A percentile compares a stretch with the other conserved stretches of the same genome.
Evolutionary conservation across 1,140 invertebrate genomes (phyloP).

Genomic region (Bombus confusus): DNA sequence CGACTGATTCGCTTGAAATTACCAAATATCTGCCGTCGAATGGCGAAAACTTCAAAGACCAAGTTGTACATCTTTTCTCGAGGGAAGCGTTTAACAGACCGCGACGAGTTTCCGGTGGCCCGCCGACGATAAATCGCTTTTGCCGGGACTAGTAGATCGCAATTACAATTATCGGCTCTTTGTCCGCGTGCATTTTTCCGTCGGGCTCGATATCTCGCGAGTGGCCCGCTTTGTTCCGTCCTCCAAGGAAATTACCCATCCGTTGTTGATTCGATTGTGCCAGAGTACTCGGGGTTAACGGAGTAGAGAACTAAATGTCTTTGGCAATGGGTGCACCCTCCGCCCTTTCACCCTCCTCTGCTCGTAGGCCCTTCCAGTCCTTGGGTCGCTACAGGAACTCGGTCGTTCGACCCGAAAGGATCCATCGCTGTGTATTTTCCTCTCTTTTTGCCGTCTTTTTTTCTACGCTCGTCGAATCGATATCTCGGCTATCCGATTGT

Average conservation of each 20-base stretch:
- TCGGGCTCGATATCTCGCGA: constrained; percentile 30
- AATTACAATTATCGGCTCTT: constrained; percentile 45
- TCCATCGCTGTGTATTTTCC: not conserved
- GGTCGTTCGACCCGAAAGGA: not conserved
- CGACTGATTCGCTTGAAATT: too few relatives aligned
- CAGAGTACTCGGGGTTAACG: constrained; percentile 59
- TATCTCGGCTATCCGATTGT: not conserved
- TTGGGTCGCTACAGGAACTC: not conserved
- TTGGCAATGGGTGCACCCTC: constrained; percentile 48
- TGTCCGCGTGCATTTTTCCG: constrained; percentile 41
- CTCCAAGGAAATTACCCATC: constrained; percentile 64
- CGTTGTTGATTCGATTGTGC: constrained; percentile 70
- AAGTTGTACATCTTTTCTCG: constrained; percentile 22
- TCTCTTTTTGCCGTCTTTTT: not conserved
- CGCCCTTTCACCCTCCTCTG: not conserved
- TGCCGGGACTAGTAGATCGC: constrained; percentile 12
- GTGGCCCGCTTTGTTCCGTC: constrained; percentile 43
- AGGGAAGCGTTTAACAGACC: constrained; percentile 2
- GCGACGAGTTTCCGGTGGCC: not conserved
- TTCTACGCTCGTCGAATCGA: not conserved
- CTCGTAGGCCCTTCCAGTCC: not conserved
- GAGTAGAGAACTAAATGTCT: constrained; percentile 67
- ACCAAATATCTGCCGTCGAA: not conserved
- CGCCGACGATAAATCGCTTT: constrained; percentile 2
- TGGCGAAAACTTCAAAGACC: too few relatives aligned